phyloP scores from a whole-genome alignment of 2,113 vertebrate genomes.

The Blennius ocellaris region DNA sequence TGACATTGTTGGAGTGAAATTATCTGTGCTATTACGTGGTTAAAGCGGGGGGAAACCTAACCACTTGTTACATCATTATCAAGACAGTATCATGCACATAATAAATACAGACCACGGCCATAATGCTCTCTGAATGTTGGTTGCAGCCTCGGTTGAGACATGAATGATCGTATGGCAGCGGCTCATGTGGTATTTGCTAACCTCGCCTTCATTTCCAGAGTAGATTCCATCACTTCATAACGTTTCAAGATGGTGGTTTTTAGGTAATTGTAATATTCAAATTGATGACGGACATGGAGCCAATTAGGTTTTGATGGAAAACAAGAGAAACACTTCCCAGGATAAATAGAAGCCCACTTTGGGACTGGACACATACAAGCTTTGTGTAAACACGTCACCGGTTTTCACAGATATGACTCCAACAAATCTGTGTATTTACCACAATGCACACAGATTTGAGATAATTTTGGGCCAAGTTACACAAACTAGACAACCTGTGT shows the following conservation, averaged over 20 bases:
- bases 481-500: not conserved
- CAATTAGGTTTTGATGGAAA: not conserved
- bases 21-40: constrained; percentile 35
- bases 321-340: not conserved
- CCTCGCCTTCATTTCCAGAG: not conserved
- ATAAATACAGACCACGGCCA: constrained; percentile 29
- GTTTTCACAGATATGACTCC: not conserved
- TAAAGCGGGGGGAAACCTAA: constrained; percentile 3
- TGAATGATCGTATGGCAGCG: constrained; percentile 14
- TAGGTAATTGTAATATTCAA: not conserved
- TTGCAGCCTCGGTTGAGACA: constrained; percentile 4
- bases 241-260: constrained; percentile 15
- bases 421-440: not conserved
- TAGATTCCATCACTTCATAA: not conserved
- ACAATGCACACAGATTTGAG: too few species aligned
- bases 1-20: constrained; percentile 30
- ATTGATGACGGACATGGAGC: not conserved
- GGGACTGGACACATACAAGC: too few species aligned
- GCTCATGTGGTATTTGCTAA: constrained; percentile 4
- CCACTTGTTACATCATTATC: constrained; percentile 47
- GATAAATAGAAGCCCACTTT: too few species aligned
- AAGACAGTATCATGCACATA: constrained; percentile 32
- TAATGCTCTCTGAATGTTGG: constrained; percentile 21
- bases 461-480: too few species aligned
- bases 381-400: not conserved